Percentiles rank a stretch among this genome's conserved stretches.
phyloP scores from a whole-genome alignment of 2,113 vertebrate genomes.

The Corythornis madagascariensis region DNA sequence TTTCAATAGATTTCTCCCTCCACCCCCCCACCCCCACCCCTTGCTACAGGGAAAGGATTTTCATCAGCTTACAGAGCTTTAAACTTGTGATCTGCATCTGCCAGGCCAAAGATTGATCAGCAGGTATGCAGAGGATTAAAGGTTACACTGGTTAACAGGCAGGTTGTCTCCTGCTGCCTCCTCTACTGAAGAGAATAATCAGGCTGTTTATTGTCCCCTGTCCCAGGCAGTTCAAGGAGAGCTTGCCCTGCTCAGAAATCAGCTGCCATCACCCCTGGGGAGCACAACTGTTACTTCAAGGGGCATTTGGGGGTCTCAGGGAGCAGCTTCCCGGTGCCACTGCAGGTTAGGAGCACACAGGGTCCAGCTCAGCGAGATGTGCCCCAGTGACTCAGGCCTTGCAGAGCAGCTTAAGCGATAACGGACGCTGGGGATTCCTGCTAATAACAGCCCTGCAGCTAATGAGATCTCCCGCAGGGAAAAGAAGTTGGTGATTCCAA shows the following conservation, averaged over 20 bases:
- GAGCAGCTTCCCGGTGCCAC: no score
- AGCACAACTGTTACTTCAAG: accelerated
- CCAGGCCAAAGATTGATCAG: conserved; percentile 15
- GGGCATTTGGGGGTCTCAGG: accelerated
- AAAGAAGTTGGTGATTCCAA: background rate
- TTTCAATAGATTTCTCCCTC: background rate
- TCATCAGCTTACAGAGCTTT: conserved; percentile 19
- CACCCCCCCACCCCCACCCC: background rate
- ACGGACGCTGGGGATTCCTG: background rate
- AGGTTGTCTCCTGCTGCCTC: background rate
- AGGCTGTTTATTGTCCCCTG: background rate
- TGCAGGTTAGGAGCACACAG: accelerated
- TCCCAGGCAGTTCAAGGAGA: background rate
- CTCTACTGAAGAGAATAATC: accelerated
- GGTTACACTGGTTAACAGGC: background rate
- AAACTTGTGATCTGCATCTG: conserved; percentile 24
- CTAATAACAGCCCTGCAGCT: background rate
- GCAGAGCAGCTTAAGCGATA: background rate
- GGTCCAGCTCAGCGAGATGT: accelerated
- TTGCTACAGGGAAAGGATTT: background rate
- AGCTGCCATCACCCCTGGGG: accelerated
- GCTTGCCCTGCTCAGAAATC: background rate
- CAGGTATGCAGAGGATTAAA: conserved; percentile 29
- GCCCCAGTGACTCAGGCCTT: background rate
- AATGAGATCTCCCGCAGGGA: background rate